Percentiles rank a stretch among this genome's conserved stretches.
Evolutionary conservation across 2,888 invertebrate genomes (phyloP).

Genomic region (Unio pictorum): DNA sequence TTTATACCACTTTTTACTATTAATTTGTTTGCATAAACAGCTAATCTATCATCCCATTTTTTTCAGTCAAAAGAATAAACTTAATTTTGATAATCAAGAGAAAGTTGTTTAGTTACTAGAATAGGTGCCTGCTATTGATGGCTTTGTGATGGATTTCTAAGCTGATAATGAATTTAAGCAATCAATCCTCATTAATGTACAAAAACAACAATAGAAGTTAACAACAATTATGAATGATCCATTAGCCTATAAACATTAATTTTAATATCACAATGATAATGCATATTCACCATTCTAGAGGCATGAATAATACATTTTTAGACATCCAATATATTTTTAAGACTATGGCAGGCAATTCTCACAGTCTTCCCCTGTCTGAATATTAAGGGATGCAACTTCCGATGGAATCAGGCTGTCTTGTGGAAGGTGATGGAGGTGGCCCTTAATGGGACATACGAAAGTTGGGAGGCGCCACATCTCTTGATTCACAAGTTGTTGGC

Average conservation of each 20-base stretch:
- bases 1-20: too few relatives aligned
- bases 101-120: not conserved
- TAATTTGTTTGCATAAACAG: too few relatives aligned
- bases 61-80: too few relatives aligned
- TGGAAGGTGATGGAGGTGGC: constrained; percentile 11
- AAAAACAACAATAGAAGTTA: not conserved
- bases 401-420: constrained; percentile 17
- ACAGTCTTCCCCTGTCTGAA: constrained; percentile 2
- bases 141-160: constrained; percentile 3
- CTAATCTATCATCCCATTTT: too few relatives aligned
- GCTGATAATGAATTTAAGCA: not conserved
- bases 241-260: not conserved
- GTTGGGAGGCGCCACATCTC: constrained; percentile 3
- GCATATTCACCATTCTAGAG: not conserved
- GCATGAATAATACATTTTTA: not conserved
- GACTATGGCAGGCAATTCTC: constrained; percentile 14
- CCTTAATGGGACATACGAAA: constrained; percentile 10
- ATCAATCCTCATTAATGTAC: not conserved
- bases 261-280: not conserved
- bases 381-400: constrained; percentile 20
- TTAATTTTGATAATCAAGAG: too few relatives aligned
- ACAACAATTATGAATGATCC: not conserved
- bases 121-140: not conserved
- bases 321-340: constrained; percentile 8
- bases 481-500: constrained; percentile 14